phyloP scores from a whole-genome alignment of 2,113 vertebrate genomes.

The Nibea albiflora region DNA sequence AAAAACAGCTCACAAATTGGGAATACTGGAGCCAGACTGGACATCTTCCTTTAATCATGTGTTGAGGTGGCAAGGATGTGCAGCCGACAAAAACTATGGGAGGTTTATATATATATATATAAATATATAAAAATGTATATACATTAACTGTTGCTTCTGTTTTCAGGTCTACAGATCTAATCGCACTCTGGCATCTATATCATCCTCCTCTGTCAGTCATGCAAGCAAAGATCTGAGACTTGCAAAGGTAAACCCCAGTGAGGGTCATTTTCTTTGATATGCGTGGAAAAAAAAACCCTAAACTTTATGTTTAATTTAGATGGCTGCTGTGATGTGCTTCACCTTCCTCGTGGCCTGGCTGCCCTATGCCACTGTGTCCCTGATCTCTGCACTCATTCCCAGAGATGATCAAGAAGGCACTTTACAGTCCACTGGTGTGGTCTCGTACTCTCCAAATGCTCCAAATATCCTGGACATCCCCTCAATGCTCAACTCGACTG shows the following conservation, averaged over 20 bases:
- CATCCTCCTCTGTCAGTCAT: conserved; percentile 49
- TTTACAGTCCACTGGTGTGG: background rate
- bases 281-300: background rate
- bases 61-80: background rate
- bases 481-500: conserved; percentile 59
- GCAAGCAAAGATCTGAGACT: conserved; percentile 69
- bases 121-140: too few relatives aligned
- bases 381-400: conserved; percentile 64
- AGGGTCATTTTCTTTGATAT: background rate
- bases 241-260: conserved; percentile 60
- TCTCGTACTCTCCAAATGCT: background rate
- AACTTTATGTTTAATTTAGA: conserved; percentile 32
- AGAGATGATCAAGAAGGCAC: conserved; percentile 38
- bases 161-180: conserved; percentile 66
- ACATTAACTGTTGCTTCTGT: background rate
- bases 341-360: conserved; percentile 74
- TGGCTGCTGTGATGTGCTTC: conserved; percentile 74
- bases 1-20: background rate
- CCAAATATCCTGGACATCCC: conserved; percentile 19
- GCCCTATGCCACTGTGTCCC: conserved; percentile 74
- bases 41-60: background rate
- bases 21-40: background rate
- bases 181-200: conserved; percentile 64
- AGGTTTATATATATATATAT: too few relatives aligned
- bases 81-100: background rate